Percentiles rank a stretch among this genome's conserved stretches.
Conservation (phyloP, 2,113 vertebrate genomes). For the Spea bombifrons region DNA sequence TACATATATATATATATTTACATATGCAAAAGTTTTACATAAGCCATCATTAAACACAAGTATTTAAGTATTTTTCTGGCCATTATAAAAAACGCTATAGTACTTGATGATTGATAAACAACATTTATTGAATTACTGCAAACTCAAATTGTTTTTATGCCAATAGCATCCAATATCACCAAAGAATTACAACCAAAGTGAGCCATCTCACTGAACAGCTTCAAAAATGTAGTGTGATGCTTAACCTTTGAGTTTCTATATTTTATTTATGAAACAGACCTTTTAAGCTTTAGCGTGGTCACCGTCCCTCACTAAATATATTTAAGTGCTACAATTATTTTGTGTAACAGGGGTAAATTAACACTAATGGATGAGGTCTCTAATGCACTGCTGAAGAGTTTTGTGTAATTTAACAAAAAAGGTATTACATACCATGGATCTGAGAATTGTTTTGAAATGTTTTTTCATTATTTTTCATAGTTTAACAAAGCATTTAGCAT, state of each 20-base stretch:
- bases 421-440: background rate
- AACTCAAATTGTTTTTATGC: too few relatives aligned
- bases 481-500: too few relatives aligned
- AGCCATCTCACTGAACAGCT: background rate
- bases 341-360: constrained; percentile 23
- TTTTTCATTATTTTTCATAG: too few relatives aligned
- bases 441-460: too few relatives aligned
- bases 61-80: too few relatives aligned
- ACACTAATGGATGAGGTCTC: constrained; percentile 23
- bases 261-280: background rate
- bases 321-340: constrained; percentile 12
- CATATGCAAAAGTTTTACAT: too few relatives aligned
- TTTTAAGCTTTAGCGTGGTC: background rate
- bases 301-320: background rate
- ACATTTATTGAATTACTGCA: too few relatives aligned
- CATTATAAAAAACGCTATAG: too few relatives aligned
- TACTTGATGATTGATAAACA: too few relatives aligned
- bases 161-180: too few relatives aligned
- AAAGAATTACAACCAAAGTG: background rate
- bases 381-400: background rate
- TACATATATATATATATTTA: too few relatives aligned
- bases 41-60: too few relatives aligned
- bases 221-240: background rate
- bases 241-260: background rate
- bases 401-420: background rate